Base-by-base conservation (phyloP, 2,797 vertebrate species). In the Hoplostethus mediterraneus region DNA sequence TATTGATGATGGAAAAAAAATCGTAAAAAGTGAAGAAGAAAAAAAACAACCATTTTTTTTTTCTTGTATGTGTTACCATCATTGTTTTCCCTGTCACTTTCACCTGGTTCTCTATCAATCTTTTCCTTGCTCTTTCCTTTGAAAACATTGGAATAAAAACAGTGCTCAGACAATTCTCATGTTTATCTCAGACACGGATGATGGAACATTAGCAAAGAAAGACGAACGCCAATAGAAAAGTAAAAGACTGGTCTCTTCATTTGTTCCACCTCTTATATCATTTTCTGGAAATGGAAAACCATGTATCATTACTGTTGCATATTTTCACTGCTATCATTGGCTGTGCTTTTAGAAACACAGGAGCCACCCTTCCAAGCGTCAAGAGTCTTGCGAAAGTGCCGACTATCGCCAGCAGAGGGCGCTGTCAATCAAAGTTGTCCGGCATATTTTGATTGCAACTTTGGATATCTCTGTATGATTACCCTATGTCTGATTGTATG, bases 61-160 rank as follows among this genome's bases (percentile, higher is more conserved):
- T 81, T 91, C 87, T 93, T 95, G 93, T 94, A 95, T 91, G 94
- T 96, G 93, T 97, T 95, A 94, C 95, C 95, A 90, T 92, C 95
- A 95, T 95, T 95, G 95, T 96, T 95, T 96, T 94, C 95, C 96
- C 91, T 96, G 93, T 96, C 96, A 95, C 95, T 95, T 86, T 96
- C 95, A 95, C 94, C 95, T 94, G 94, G 96, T 94, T 96, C 95
- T 97, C 94, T 95, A 95, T 95, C 95, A 85, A 83, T 75, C 82
- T 80, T 96, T 93, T 89, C 96, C 95, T 96, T 95, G 95, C 96
- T 96, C 95, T 95, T 95, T 96, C 85, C 88, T 96, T 96, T 96
- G 94, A 96, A 95, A 96, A 96, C 94, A 95, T 96, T 97, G 95
- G 94, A 97, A 96, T 96, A 21, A 21, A 96, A 97, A 85, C 76